Percentiles rank a stretch among this genome's conserved stretches.
Evolutionary conservation across 2,797 vertebrate species (phyloP).

Genomic region (Lates japonicus): DNA sequence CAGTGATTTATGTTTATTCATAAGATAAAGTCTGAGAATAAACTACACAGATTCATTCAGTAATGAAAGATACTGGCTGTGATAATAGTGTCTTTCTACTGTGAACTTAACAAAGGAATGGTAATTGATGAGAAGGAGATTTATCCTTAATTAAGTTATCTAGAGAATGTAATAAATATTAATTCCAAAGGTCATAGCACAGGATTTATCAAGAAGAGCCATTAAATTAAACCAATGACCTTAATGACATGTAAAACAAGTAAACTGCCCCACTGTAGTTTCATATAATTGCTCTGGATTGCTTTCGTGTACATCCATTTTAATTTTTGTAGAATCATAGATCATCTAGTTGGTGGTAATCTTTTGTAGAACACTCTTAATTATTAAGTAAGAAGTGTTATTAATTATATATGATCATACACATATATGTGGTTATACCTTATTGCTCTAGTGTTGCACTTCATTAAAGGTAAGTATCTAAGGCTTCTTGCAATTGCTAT

Average conservation of each 20-base stretch:
- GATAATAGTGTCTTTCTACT: constrained; percentile 10
- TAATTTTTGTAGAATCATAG: background rate
- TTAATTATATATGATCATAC: constrained; percentile 6
- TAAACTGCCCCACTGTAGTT: constrained; percentile 15
- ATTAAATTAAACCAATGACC: constrained; percentile 28
- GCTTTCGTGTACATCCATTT: constrained; percentile 1
- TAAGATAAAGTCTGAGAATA: constrained; percentile 27
- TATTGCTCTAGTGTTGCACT: background rate
- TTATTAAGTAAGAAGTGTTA: constrained; percentile 12
- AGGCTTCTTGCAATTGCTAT: too few species aligned
- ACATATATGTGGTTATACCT: background rate
- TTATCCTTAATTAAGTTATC: background rate
- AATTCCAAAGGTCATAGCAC: background rate
- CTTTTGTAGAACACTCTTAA: constrained; percentile 4
- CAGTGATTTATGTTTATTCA: constrained; percentile 39
- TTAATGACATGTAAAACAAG: constrained; percentile 1
- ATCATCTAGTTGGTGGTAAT: background rate
- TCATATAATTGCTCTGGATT: constrained; percentile 21
- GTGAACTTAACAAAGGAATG: background rate
- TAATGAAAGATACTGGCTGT: constrained; percentile 7
- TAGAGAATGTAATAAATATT: background rate
- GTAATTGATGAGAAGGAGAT: constrained; percentile 12
- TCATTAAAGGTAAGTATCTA: too few species aligned
- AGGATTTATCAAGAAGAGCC: too few species aligned
- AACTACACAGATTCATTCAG: constrained; percentile 34